A percentile compares a stretch with the other conserved stretches of the same genome.
Conservation (phyloP, 2,888 invertebrate genomes). For the Malachius bipustulatus region DNA sequence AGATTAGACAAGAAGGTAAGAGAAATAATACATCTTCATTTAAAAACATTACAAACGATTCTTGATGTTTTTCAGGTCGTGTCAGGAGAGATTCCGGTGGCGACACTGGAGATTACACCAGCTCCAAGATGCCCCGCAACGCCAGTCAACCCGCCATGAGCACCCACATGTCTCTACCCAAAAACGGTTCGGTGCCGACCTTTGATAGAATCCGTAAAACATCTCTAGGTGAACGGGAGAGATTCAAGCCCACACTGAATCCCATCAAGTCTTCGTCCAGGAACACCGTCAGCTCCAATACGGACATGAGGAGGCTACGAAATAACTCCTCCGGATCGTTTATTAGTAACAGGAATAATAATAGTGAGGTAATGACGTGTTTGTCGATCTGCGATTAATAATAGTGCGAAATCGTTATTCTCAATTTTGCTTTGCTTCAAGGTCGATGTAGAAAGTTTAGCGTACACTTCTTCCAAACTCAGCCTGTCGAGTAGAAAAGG, state of each 20-base stretch:
- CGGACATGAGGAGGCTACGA: constrained; percentile 55
- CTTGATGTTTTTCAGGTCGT: too few relatives aligned
- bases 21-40: too few relatives aligned
- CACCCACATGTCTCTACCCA: constrained; percentile 53
- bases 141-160: constrained; percentile 81
- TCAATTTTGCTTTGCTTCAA: constrained; percentile 23
- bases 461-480: constrained; percentile 53
- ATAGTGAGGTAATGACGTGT: constrained; percentile 44
- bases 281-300: constrained; percentile 63
- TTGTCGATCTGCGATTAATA: neutral
- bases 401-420: neutral
- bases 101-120: constrained; percentile 19
- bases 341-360: constrained; percentile 46
- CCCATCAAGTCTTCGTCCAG: constrained; percentile 70
- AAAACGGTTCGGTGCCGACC: constrained; percentile 83
- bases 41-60: too few relatives aligned
- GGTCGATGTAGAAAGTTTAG: constrained; percentile 58
- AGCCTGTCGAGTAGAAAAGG: constrained; percentile 44
- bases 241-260: constrained; percentile 72
- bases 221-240: constrained; percentile 63
- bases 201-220: constrained; percentile 79
- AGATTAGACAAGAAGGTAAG: constrained; percentile 32
- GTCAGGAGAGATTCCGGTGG: constrained; percentile 26
- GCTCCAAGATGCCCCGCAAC: constrained; percentile 57
- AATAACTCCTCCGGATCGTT: constrained; percentile 45